Conservation (phyloP, 2,113 vertebrate species). For the Balaeniceps rex region DNA sequence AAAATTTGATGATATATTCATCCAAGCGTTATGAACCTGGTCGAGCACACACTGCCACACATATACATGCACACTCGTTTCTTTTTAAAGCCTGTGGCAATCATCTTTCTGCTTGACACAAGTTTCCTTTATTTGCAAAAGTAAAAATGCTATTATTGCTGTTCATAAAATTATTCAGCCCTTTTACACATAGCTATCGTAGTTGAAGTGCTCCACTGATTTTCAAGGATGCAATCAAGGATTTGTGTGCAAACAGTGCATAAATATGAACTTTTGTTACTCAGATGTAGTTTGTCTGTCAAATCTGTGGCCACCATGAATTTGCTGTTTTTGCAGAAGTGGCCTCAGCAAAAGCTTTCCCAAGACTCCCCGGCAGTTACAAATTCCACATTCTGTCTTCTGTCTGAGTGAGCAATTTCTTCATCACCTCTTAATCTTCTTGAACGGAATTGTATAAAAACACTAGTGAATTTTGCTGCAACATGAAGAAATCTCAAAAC, state of each 20-base stretch:
- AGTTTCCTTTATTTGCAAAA: neutral
- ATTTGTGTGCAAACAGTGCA: neutral
- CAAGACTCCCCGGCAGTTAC: neutral
- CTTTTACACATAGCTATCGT: neutral
- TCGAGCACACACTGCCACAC: neutral
- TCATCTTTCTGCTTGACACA: neutral
- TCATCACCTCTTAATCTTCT: neutral
- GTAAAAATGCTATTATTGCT: neutral
- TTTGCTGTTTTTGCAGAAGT: neutral
- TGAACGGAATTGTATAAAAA: neutral
- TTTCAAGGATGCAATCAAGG: neutral
- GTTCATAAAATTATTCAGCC: neutral
- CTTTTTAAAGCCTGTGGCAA: neutral
- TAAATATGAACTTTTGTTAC: neutral
- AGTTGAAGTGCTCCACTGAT: neutral
- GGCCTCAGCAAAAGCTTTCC: neutral
- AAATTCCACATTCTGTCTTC: neutral
- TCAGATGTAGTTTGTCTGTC: neutral
- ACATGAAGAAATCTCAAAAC: neutral
- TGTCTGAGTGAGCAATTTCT: neutral
- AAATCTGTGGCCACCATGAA: neutral
- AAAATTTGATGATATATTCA: neutral
- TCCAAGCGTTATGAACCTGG: neutral
- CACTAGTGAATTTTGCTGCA: neutral
- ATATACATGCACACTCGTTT: accelerated